Evolutionary conservation across 2,888 invertebrate species (phyloP), one percentile per base, ranked within the genome.

Genomic region (Pristionchus mayeri): DNA sequence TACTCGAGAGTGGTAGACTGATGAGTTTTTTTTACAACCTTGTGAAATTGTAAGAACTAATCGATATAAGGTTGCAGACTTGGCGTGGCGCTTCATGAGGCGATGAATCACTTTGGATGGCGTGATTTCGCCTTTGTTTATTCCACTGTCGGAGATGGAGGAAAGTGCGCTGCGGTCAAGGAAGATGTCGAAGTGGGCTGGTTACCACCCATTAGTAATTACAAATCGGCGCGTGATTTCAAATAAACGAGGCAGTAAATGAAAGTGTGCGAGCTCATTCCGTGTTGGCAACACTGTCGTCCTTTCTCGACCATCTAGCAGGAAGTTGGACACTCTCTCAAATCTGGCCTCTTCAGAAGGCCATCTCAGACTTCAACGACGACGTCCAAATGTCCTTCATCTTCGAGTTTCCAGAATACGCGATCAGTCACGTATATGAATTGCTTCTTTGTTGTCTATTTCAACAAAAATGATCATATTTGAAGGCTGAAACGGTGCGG

Each of bases 111-210:
- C 57, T 89, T 88, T 40, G 87, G 75, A 2, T 90, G 90, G 90
- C 86, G 84, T 13, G 87, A 88, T n/a, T 88, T 90, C 27, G 90
- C 89, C 16, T 87, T 89, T 24, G 85, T 90, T 44, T 90, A 87
- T 71, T 84, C 86, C 3, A 88, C 87, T 50, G 88, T 88, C 63
- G 87, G 87, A 30, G 87, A 88, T 30, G 76, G 71, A 13, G 87
- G 88, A 48, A 88, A 88, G 78, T 89, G 89, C 67, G 85, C 84
- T 16, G 87, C 86, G 21, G 85, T 88, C 34, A 86, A 88, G 24
- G 87, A 88, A n/a, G 90, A 88, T 57, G 30, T 89, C 21, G 88
- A 87, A 85, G 84, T 30, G n/a, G n/a, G n/a, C n/a, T n/a, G n/a
- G n/a, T n/a, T n/a, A n/a, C n/a, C n/a, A n/a, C n/a, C n/a, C n/a